Base-by-base conservation (phyloP, 2,888 invertebrate genomes). In the Pseudolycoriella hygida region DNA sequence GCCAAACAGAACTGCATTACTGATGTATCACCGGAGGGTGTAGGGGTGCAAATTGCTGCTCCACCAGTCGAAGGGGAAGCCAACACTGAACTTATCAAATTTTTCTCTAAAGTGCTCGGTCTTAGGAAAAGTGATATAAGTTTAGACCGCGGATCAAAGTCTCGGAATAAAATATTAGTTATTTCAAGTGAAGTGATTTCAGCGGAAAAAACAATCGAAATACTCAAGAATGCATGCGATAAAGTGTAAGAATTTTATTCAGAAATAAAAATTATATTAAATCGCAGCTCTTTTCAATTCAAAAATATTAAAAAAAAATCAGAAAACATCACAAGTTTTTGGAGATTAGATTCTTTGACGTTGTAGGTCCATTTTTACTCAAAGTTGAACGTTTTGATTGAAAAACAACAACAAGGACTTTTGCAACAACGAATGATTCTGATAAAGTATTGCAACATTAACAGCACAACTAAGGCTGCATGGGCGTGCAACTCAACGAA, bases 1-100 rank as follows among this genome's bases (percentile, higher is more conserved):
- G 77, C 83, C 0, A 83, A 80, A 61, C 69, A 71, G 46, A 82
- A 77, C 58, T 66, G 69, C 40, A 70, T 84, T 46, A 79, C 79
- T 49, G 75, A 71, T 54, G 70, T 78, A 43, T 65, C 68, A 2
- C 59, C 62, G 2, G 81, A 82, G 56, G 74, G 73, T 8, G 70
- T 86, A 19, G 77, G 77, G n/a, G 69, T 85, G 12, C 79, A 83
- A 58, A 82, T 86, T 50, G 74, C 76, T 47, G 84, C 85, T 2
- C 83, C 83, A n/a, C 83, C 86, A 1, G 72, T 77, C 3, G 85
- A 86, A 56, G 82, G 86, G 3, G 81, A 83, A 64, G 85, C 86
- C 11, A 86, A 86, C 55, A 69, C 74, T 32, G 85, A 83, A 57
- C 67, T 86, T 8, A 66, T 85, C 0, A 80, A 78, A 58, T 85